Evolutionary conservation across 2,113 vertebrate genomes (phyloP).

Genomic region (Rhegmatorhina hoffmannsi): DNA sequence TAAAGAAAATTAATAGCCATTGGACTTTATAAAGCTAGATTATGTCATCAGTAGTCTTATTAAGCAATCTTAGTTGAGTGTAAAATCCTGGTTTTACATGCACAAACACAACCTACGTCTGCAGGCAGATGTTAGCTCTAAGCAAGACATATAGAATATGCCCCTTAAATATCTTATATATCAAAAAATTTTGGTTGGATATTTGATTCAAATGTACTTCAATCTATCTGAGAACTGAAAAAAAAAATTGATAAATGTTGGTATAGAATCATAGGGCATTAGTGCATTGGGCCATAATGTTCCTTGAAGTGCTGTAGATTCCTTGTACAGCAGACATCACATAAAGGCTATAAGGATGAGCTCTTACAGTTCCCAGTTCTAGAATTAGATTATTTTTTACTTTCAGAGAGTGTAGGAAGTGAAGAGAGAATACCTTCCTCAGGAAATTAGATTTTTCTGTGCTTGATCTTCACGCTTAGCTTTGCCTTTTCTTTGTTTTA

Average conservation of each 20-base stretch:
- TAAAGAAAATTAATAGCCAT: background rate
- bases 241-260: background rate
- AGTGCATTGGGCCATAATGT: background rate
- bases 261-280: background rate
- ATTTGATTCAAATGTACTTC: background rate
- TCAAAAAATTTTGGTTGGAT: background rate
- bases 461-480: background rate
- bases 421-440: background rate
- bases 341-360: background rate
- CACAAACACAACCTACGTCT: background rate
- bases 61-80: background rate
- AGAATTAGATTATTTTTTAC: background rate
- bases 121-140: background rate
- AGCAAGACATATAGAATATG: background rate
- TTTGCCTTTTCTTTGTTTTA: background rate
- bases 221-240: background rate
- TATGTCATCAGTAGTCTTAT: background rate
- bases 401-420: background rate
- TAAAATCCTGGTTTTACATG: background rate
- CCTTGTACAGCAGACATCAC: background rate
- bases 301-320: background rate
- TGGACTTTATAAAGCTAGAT: background rate
- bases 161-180: background rate
- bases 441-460: background rate
- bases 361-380: background rate